These are phyloP conservation scores for Oncorhynchus tshawytscha DNA, from an alignment of 2,113 vertebrate species.

Conservation along the genomic window DNA sequence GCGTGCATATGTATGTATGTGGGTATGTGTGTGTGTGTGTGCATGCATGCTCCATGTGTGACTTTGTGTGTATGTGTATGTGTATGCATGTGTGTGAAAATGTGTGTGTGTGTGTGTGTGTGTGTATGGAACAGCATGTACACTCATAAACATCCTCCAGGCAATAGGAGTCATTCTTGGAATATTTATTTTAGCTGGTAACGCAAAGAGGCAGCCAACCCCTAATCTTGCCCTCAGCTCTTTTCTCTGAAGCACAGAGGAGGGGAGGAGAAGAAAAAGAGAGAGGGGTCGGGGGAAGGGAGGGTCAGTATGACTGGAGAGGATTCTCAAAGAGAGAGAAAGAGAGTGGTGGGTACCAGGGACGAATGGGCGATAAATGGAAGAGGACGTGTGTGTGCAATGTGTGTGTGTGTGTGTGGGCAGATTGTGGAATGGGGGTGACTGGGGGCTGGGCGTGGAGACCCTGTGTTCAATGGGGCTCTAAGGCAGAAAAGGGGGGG, in stretches of 20 bases:
- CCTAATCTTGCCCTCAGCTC: constrained; percentile 77
- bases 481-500: constrained; percentile 33
- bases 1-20: not conserved
- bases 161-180: constrained; percentile 75
- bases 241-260: constrained; percentile 66
- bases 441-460: constrained; percentile 48
- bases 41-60: no score
- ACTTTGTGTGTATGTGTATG: not conserved
- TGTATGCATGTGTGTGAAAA: no score
- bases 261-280: constrained; percentile 2
- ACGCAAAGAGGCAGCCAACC: constrained; percentile 78
- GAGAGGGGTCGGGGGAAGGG: no score
- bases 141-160: constrained; percentile 70
- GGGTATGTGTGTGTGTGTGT: no score
- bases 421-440: constrained; percentile 36
- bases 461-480: constrained; percentile 50
- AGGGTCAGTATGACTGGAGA: no score
- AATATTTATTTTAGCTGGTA: constrained; percentile 82
- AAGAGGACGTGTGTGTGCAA: constrained; percentile 60
- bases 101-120: not conserved
- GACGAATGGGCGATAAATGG: constrained; percentile 39
- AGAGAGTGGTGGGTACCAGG: constrained; percentile 7
- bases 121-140: constrained; percentile 1
- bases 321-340: not conserved
- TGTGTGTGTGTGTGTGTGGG: constrained; percentile 25